Base-by-base conservation (phyloP, 2,888 invertebrate species). In the Metellina segmentata region DNA sequence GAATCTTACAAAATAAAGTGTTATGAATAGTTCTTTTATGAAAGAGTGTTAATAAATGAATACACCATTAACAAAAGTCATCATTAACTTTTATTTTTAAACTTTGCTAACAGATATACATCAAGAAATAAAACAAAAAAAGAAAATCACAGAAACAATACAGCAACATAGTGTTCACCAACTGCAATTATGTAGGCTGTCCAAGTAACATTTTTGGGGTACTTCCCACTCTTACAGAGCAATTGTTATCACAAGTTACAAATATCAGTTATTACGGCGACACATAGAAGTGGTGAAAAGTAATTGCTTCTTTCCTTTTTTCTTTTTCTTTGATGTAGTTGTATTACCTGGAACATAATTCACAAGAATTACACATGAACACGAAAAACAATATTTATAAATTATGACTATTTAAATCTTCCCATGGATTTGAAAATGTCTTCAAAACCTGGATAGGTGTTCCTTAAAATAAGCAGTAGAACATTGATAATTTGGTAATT, bases 241-340 rank as follows among this genome's bases (percentile, higher is more conserved):
- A 61, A 16, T 61, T 61, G 8, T 61, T 61, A 61, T 61, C 16
- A 16, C 9, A 16, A 34, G 34, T 34, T 34, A 34, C 34, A 34
- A 34, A 61, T 16, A 61, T 61, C 9, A 61, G 16, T 61, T 69
- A 69, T 61, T 61, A 61, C 85, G 82, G 34, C 90, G 90, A 91
- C 81, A 86, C 91, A 95, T 95, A 93, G 95, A 95, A 89, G 97
- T 97, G 52, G 97, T 96, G 94, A 97, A 97, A 7, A 98, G 95
- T 82, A 97, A 95, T 20, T 90, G 97, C 93, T 97, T 96, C 94
- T 97, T 97, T 72, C 91, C 91, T 86, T 96, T 96, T 94, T 97
- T 97, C 94, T 97, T 97, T 94, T 96, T 97, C 95, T 97, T 97
- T 95, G 94, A 94, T 79, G 95, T 96, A 16, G 70, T 75, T 52